Conservation (phyloP, 2,113 vertebrate genomes). For the Anolis sagrei region DNA sequence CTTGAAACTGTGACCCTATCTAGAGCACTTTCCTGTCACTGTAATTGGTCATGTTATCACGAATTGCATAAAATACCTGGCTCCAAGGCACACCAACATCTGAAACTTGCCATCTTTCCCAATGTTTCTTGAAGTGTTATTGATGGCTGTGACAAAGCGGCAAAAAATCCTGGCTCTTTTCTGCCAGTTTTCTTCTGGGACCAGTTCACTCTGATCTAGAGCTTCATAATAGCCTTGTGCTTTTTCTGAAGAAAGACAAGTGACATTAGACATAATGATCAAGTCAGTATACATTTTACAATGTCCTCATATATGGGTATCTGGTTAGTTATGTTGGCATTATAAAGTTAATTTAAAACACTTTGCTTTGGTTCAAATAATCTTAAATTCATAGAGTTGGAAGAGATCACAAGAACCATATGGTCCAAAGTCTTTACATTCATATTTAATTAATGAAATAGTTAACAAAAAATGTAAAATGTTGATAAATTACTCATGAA, state of each 20-base stretch:
- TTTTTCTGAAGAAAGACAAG: slow-evolving; percentile 85
- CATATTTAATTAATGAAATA: not conserved
- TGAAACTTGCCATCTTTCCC: slow-evolving; percentile 99
- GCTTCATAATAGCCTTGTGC: slow-evolving; percentile 95
- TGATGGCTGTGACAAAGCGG: slow-evolving; percentile 94
- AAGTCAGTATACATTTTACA: not conserved
- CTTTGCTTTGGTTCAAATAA: not conserved
- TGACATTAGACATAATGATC: not conserved
- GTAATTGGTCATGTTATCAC: not conserved
- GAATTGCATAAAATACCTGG: slow-evolving; percentile 80
- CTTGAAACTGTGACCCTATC: too few relatives aligned
- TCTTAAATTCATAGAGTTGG: too few relatives aligned
- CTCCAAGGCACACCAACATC: slow-evolving; percentile 97
- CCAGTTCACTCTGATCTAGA: slow-evolving; percentile 86
- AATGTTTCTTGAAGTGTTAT: slow-evolving; percentile 92
- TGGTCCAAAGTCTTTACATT: too few relatives aligned
- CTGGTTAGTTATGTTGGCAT: not conserved
- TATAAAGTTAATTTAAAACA: not conserved
- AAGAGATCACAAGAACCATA: too few relatives aligned
- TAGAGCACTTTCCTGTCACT: not conserved
- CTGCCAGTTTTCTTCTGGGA: slow-evolving; percentile 94
- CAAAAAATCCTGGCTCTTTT: slow-evolving; percentile 92
- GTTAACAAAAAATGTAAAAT: not conserved
- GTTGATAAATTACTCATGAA: not conserved
- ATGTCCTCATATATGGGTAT: not conserved